phyloP scores from a whole-genome alignment of 2,113 vertebrate genomes.

The Corythoichthys haematopterus region DNA sequence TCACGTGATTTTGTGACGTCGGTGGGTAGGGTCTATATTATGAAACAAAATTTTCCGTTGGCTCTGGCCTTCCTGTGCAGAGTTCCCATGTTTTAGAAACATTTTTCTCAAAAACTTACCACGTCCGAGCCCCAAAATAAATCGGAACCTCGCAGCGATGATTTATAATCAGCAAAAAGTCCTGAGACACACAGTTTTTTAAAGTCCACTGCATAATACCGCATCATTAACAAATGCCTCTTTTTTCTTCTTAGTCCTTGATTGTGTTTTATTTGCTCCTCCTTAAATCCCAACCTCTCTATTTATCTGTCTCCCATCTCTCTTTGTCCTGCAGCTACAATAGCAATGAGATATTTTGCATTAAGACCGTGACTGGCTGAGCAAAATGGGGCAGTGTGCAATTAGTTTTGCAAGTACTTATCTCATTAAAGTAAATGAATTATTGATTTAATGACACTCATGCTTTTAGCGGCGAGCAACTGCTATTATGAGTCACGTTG shows the following conservation, averaged over 20 bases:
- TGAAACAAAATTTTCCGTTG: no score
- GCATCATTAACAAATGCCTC: conserved; percentile 2
- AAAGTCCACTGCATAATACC: conserved; percentile 1
- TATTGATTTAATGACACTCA: conserved; percentile 96
- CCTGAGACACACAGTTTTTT: conserved; percentile 5
- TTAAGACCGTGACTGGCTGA: conserved; percentile 77
- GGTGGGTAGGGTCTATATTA: no score
- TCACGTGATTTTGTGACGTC: no score
- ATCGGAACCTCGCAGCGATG: neutral
- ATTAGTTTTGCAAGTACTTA: conserved; percentile 97
- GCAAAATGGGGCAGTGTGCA: conserved; percentile 89
- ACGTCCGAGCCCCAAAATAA: neutral
- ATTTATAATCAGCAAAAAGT: conserved; percentile 1
- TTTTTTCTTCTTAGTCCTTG: conserved; percentile 25
- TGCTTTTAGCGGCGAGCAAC: conserved; percentile 85
- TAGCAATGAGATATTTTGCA: conserved; percentile 75
- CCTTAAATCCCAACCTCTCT: conserved; percentile 30
- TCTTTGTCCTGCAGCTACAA: conserved; percentile 61
- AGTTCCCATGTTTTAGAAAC: no score
- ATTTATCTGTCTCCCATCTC: conserved; percentile 36
- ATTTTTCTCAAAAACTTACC: no score
- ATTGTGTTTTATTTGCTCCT: conserved; percentile 20
- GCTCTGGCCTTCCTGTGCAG: no score
- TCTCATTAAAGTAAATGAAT: conserved; percentile 99
- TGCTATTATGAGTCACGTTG: conserved; percentile 76